Evolutionary conservation across 2,888 invertebrate species (phyloP).

Genomic region (Acrocyrtus sp.): DNA sequence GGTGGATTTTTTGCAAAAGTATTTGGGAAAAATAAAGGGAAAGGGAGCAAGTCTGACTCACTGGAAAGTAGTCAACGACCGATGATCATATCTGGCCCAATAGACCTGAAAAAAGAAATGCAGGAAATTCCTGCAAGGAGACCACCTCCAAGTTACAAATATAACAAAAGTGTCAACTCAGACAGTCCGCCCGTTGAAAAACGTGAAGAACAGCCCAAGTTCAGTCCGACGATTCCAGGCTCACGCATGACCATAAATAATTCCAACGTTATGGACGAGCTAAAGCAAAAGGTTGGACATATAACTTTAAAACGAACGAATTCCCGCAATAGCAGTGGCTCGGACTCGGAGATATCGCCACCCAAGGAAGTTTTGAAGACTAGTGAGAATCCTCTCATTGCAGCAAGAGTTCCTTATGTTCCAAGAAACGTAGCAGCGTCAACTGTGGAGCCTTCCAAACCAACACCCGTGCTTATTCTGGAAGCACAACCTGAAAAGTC

Average conservation of each 20-base stretch:
- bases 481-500: constrained; percentile 1
- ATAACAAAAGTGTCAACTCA: too few species aligned
- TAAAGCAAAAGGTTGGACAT: constrained; percentile 57
- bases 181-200: constrained; percentile 14
- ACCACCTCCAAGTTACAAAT: background rate
- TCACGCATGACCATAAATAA: constrained; percentile 46
- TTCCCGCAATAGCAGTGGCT: constrained; percentile 15
- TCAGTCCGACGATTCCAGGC: constrained; percentile 20
- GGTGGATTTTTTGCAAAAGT: constrained; percentile 60
- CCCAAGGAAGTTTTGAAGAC: constrained; percentile 1
- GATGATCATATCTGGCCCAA: constrained; percentile 58
- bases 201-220: background rate
- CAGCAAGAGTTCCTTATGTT: constrained; percentile 33
- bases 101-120: constrained; percentile 48
- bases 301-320: constrained; percentile 33
- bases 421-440: constrained; percentile 4
- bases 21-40: constrained; percentile 57
- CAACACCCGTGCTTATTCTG: constrained; percentile 21
- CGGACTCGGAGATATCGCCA: constrained; percentile 4
- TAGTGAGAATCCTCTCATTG: background rate
- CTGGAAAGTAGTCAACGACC: constrained; percentile 17
- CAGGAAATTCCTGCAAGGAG: constrained; percentile 13
- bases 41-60: constrained; percentile 32
- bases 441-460: background rate
- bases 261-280: constrained; percentile 55